Conservation (phyloP, 2,113 vertebrate genomes). For the Bettongia penicillata region DNA sequence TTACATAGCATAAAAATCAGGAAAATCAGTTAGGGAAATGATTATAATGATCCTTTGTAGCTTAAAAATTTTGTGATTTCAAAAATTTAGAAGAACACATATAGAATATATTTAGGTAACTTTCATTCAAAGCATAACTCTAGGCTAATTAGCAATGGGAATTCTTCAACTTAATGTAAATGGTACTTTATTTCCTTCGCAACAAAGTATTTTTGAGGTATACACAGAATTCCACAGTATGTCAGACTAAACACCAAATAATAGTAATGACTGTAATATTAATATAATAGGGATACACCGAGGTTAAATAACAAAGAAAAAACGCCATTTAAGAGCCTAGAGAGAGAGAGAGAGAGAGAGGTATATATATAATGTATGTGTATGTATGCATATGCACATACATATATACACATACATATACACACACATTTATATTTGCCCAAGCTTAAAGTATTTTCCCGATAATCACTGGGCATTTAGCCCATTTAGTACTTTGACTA, state of each 20-base stretch:
- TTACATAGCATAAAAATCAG: background rate
- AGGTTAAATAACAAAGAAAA: constrained; percentile 49
- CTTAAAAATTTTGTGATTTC: constrained; percentile 50
- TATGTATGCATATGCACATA: no score
- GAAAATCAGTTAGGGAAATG: background rate
- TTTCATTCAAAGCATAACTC: constrained; percentile 72
- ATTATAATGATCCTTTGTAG: background rate
- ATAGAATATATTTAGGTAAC: constrained; percentile 61
- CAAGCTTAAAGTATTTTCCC: background rate
- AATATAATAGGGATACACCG: constrained; percentile 65
- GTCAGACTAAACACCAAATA: constrained; percentile 53
- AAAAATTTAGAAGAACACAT: constrained; percentile 64
- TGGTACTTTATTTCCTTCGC: constrained; percentile 71
- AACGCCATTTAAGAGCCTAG: background rate
- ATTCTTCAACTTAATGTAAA: constrained; percentile 47
- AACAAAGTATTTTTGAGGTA: constrained; percentile 62
- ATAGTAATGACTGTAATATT: background rate
- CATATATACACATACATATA: no score
- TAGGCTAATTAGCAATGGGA: constrained; percentile 73
- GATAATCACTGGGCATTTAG: background rate
- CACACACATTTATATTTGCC: background rate
- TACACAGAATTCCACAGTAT: constrained; percentile 77
- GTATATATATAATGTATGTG: no score
- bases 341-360: no score
- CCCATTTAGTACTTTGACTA: background rate